Percentiles rank a stretch among this genome's conserved stretches.
These are phyloP conservation scores for Dasysyrphus albostriatus DNA, from an alignment of 2,888 invertebrate genomes.

Conservation along the genomic window DNA sequence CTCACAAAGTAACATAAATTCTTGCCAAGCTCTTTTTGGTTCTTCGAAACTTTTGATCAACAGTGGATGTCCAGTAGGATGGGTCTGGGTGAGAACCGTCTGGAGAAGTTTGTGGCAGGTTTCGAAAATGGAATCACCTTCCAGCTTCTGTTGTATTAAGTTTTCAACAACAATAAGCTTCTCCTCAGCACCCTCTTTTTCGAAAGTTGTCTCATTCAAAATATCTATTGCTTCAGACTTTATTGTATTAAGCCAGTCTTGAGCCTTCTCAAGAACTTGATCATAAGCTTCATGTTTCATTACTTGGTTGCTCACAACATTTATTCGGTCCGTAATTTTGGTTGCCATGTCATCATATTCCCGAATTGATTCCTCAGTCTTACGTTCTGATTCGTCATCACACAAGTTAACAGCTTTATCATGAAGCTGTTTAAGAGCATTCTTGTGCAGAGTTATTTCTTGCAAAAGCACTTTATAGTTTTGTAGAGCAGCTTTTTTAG, in stretches of 20 bases:
- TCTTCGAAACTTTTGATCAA: conserved; percentile 90
- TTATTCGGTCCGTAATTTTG: conserved; percentile 88
- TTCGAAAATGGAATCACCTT: conserved; percentile 89
- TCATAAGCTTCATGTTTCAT: conserved; percentile 92
- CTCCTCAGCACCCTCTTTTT: conserved; percentile 91
- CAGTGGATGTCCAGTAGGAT: conserved; percentile 90
- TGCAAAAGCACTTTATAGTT: conserved; percentile 91
- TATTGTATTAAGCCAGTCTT: conserved; percentile 92
- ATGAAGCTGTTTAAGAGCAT: conserved; percentile 92
- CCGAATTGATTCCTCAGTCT: conserved; percentile 89
- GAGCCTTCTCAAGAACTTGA: conserved; percentile 91
- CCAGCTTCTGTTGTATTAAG: conserved; percentile 88
- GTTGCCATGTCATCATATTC: conserved; percentile 89
- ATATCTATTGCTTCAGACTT: conserved; percentile 91
- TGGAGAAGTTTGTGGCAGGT: conserved; percentile 89
- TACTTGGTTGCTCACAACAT: conserved; percentile 89
- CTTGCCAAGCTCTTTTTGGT: conserved; percentile 90
- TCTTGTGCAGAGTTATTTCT: conserved; percentile 94
- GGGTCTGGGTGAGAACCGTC: conserved; percentile 90
- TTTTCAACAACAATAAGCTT: conserved; percentile 91
- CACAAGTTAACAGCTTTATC: conserved; percentile 92
- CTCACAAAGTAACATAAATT: conserved; percentile 89
- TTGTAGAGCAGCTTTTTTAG: conserved; percentile 95
- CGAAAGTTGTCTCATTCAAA: conserved; percentile 91
- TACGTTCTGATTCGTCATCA: conserved; percentile 91